These are phyloP conservation scores for Galaxea fascicularis DNA, from an alignment of 92 coral and sea anemone species.

Conservation along the genomic window DNA sequence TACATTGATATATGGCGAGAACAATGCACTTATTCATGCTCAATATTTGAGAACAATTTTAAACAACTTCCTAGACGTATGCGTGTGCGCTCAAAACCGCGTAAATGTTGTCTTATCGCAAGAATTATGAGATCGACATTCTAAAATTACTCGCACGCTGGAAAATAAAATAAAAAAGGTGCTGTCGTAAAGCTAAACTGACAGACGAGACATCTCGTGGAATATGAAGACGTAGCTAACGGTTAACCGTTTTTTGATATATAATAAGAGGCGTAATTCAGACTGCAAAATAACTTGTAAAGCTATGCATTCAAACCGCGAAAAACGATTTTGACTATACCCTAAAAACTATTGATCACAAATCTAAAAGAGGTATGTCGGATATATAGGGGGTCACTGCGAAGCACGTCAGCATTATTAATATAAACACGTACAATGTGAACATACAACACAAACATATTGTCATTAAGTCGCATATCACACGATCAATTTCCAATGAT, in stretches of 20 bases:
- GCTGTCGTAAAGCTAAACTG: neutral
- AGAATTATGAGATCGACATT: neutral
- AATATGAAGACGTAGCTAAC: neutral
- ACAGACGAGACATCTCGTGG: neutral
- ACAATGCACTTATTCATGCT: neutral
- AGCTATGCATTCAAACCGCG: too few species aligned
- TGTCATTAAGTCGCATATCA: neutral
- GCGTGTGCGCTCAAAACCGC: neutral
- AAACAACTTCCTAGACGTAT: neutral
- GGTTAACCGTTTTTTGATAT: too few species aligned
- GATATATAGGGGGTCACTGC: neutral
- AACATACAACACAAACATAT: too few species aligned
- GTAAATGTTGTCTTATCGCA: too few species aligned
- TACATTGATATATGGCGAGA: neutral
- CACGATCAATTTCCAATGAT: neutral
- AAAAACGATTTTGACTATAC: too few species aligned
- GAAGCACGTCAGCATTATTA: neutral
- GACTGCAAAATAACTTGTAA: too few species aligned
- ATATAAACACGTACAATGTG: neutral
- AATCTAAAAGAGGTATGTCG: too few species aligned
- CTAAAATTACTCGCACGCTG: neutral
- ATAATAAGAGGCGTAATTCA: too few species aligned
- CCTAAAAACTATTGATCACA: too few species aligned
- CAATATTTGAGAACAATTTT: neutral
- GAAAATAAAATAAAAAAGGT: neutral